Evolutionary conservation across 2,797 vertebrate genomes (phyloP), one percentile per base, ranked within the genome.

Genomic region (Poeciliopsis paucimaculata): DNA sequence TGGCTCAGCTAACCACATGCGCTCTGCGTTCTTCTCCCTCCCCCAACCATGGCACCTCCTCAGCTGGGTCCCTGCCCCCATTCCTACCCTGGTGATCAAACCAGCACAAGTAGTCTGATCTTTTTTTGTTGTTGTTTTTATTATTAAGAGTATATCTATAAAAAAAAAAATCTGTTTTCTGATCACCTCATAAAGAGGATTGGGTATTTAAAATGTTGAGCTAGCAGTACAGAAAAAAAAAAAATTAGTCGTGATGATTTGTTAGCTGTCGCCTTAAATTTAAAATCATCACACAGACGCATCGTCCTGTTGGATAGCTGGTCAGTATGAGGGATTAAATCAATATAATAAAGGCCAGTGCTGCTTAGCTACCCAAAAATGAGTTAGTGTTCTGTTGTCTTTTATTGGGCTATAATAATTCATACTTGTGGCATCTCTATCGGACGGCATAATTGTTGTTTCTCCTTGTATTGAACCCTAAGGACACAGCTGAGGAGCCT

Each of bases 21-120:
- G 83, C 88, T 86, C 77, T 88, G 81, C 86, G 86, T 87, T 79
- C 75, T 85, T 85, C 80, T 89, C 90, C 94, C 93, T 93, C 90
- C 89, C 89, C 91, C 90, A 92, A 75, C 90, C 87, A 87, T 92
- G 90, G 92, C 89, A 94, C 90, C 87, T 89, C 81, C 90, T 93
- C 90, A 91, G 88, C 86, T 88, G 85, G 86, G 84, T 90, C 91
- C 93, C 93, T 91, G 86, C 94, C 92, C 92, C 93, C 91, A 93
- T 90, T 89, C 78, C 41, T 74, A 74, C 81, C 53, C 77, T 84
- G 83, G 84, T 87, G 77, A 85, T 80, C 84, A 91, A 84, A 89
- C 92, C 90, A 91, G 81, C 77, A 84, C 84, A 91, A 85, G 88
- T 93, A 88, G 80, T 49, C 64, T 64, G 43, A 71, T 91, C 36